Evolutionary conservation across 1,140 invertebrate genomes (phyloP).

Genomic region (Psilanteris sp.): DNA sequence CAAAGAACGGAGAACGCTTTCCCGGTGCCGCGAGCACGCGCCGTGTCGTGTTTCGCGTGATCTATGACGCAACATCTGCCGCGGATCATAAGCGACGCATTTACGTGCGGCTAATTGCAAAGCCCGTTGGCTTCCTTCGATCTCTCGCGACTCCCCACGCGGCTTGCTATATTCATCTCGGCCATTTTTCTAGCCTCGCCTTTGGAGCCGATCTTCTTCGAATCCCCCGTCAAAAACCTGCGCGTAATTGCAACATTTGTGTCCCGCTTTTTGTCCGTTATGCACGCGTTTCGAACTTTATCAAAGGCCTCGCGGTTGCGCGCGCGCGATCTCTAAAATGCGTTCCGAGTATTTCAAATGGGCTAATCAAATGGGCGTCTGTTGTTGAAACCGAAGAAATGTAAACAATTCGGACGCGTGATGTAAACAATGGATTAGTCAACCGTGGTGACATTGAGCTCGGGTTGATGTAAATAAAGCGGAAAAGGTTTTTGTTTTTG

Average conservation of each 20-base stretch:
- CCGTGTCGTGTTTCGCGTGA: slow-evolving; percentile 64
- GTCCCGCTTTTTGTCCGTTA: background rate
- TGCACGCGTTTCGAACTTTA: slow-evolving; percentile 2
- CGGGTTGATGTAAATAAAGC: no score
- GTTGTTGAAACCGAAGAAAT: no score
- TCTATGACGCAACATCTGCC: slow-evolving; percentile 74
- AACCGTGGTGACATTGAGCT: no score
- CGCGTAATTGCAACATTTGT: slow-evolving; percentile 17
- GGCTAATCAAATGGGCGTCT: no score
- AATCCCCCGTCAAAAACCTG: slow-evolving; percentile 11
- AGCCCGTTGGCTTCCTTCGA: slow-evolving; percentile 27
- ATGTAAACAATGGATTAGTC: no score
- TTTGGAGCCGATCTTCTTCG: slow-evolving; percentile 15
- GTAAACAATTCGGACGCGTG: no score
- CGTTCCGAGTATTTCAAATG: no score
- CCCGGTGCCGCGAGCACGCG: slow-evolving; percentile 34
- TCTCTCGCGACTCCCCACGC: slow-evolving; percentile 13
- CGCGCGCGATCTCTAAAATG: no score
- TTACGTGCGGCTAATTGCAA: slow-evolving; percentile 76
- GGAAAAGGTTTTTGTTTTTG: no score
- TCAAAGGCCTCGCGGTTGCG: no score
- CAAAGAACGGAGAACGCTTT: slow-evolving; percentile 10
- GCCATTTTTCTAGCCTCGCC: slow-evolving; percentile 28
- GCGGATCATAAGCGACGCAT: slow-evolving; percentile 75
- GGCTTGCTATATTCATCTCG: slow-evolving; percentile 43